A percentile compares a stretch with the other conserved stretches of the same genome.
Conservation (phyloP, 2,888 invertebrate genomes). For the Drosophila nigricruria region DNA sequence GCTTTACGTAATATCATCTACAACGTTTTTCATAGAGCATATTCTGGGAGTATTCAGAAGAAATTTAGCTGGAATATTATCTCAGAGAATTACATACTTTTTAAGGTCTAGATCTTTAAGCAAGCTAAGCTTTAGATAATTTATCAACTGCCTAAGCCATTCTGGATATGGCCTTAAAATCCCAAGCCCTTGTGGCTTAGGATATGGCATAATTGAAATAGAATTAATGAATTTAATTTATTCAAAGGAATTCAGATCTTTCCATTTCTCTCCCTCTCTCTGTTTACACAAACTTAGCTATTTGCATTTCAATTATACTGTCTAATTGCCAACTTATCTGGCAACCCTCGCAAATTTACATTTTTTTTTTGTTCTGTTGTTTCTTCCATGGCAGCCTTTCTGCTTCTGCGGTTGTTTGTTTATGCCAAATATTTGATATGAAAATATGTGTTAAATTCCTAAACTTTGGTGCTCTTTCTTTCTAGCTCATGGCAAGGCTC, state of each 20-base stretch:
- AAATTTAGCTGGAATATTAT: not conserved
- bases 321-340: constrained; percentile 1
- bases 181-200: not conserved
- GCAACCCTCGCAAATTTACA: constrained; percentile 33
- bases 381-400: constrained; percentile 32
- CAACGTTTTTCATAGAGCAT: not conserved
- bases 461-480: constrained; percentile 26
- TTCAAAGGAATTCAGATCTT: not conserved
- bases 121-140: not conserved
- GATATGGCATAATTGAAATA: not conserved
- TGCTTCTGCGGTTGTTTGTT: constrained; percentile 59
- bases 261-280: not conserved
- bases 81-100: not conserved
- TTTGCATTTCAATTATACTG: not conserved
- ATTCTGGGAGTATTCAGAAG: not conserved
- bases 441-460: constrained; percentile 75
- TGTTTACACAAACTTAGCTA: not conserved
- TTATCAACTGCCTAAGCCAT: not conserved
- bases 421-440: constrained; percentile 71
- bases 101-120: not conserved
- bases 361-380: constrained; percentile 18
- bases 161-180: not conserved
- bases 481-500: constrained; percentile 11
- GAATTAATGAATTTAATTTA: not conserved
- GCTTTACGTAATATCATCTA: not conserved